Base-by-base conservation (phyloP, 2,113 vertebrate genomes). In the Gavialis gangeticus region DNA sequence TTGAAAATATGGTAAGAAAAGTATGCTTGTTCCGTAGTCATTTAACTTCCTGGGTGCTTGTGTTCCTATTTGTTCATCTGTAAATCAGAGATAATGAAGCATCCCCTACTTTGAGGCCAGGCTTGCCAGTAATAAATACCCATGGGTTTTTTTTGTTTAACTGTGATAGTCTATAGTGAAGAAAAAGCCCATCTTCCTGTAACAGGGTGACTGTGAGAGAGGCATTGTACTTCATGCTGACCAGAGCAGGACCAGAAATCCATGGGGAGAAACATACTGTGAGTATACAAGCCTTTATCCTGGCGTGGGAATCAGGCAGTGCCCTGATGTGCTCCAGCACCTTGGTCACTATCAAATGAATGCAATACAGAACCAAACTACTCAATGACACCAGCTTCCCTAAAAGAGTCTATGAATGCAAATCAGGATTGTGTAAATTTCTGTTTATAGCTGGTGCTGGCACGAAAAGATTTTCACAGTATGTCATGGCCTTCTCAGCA, bases 361-460 rank as follows among this genome's bases (percentile, higher is more conserved):
- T 96, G 93, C 95, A 46, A 89, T 88, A 75, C 89, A 89, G 58
- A 95, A 54, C 0, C 0, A 95, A 96, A 95, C 96, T 94, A 91
- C 93, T 93, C 80, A 95, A 91, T 17, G 78, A 91, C 83, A 95
- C 57, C 71, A 95, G 75, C 81, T 96, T 97, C 93, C 95, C 91
- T 78, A 92, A 71, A 92, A 88, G 80, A 79, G 4, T 78, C 1
- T 95, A 1, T 87, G 82, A 81, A 75, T 89, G 64, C 66, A 85
- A 60, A 82, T 93, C 88, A 88, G 87, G 75, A 91, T 95, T 92
- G 95, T 82, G 84, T 59, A 22, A 73, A 71, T 95, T 96, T 94
- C 87, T 96, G 93, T 92, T 96, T 96, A 94, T 96, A 96, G 96
- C 95, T 91, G 92, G 54, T 78, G 12, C 6, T 73, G 46, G 13